Conservation (phyloP, 2,888 invertebrate genomes). For the Lydus trimaculatus region DNA sequence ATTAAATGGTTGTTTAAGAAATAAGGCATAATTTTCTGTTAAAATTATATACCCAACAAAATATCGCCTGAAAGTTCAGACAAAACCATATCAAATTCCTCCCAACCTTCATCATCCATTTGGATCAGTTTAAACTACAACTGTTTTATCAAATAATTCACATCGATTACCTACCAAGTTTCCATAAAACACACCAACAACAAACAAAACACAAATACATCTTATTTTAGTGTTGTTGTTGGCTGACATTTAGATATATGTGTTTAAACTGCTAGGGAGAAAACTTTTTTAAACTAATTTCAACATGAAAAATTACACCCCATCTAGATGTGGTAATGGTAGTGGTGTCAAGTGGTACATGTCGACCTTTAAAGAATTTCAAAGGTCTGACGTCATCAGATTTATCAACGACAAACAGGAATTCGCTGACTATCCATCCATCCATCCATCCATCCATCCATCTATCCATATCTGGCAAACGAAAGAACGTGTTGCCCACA, state of each 20-base stretch:
- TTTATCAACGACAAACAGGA: not conserved
- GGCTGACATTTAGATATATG: not conserved
- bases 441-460: not conserved
- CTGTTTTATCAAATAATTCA: not conserved
- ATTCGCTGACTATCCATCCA: not conserved
- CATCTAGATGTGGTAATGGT: not conserved
- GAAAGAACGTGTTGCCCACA: not conserved
- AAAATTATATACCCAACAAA: not conserved
- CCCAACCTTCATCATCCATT: not conserved
- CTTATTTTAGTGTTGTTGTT: not conserved
- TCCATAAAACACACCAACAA: not conserved
- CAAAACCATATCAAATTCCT: too few relatives aligned
- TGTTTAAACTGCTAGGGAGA: not conserved
- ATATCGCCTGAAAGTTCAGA: not conserved
- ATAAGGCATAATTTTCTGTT: not conserved
- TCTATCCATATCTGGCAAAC: not conserved
- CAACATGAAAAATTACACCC: slow-evolving; percentile 28
- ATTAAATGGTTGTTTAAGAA: not conserved
- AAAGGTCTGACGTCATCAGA: not conserved
- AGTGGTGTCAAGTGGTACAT: not conserved
- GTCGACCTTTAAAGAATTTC: not conserved
- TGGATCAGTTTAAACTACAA: not conserved
- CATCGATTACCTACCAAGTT: not conserved
- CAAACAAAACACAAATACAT: not conserved
- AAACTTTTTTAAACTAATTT: slow-evolving; percentile 25